phyloP scores from a whole-genome alignment of 2,113 vertebrate species.

The Telmatochromis sp. region DNA sequence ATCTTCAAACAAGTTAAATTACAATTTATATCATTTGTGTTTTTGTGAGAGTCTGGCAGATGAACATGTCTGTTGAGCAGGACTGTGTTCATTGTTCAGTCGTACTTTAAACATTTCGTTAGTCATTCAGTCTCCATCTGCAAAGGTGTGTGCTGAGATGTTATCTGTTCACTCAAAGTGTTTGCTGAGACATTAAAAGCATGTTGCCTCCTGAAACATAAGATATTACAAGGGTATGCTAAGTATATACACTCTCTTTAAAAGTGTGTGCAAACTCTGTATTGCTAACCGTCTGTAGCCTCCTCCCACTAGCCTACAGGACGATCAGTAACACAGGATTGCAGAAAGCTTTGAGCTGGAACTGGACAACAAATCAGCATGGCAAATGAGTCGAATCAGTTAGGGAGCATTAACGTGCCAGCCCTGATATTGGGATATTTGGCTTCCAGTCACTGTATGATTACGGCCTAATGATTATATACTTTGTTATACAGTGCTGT shows the following conservation, averaged over 20 bases:
- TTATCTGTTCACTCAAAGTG: neutral
- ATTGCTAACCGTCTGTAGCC: neutral
- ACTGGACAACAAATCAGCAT: neutral
- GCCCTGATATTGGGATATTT: slow-evolving; percentile 9
- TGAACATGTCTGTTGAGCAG: neutral
- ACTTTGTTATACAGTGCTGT: slow-evolving; percentile 16
- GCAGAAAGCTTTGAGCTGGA: neutral
- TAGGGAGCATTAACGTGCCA: neutral
- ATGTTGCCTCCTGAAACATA: neutral
- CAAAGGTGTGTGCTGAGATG: neutral
- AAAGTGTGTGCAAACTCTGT: neutral
- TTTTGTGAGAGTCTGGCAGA: neutral
- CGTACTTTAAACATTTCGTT: neutral
- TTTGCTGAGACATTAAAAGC: neutral
- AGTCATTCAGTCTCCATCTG: neutral
- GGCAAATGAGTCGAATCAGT: neutral
- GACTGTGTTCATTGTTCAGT: neutral
- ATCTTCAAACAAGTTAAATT: neutral
- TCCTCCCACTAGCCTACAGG: neutral
- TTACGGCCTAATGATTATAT: slow-evolving; percentile 35
- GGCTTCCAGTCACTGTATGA: slow-evolving; percentile 1
- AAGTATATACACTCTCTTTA: neutral
- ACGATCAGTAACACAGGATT: neutral
- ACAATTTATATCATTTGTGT: neutral
- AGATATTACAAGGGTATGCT: neutral